Base-by-base conservation (phyloP, 1,140 invertebrate species). In the Panagrolaimus sp. region DNA sequence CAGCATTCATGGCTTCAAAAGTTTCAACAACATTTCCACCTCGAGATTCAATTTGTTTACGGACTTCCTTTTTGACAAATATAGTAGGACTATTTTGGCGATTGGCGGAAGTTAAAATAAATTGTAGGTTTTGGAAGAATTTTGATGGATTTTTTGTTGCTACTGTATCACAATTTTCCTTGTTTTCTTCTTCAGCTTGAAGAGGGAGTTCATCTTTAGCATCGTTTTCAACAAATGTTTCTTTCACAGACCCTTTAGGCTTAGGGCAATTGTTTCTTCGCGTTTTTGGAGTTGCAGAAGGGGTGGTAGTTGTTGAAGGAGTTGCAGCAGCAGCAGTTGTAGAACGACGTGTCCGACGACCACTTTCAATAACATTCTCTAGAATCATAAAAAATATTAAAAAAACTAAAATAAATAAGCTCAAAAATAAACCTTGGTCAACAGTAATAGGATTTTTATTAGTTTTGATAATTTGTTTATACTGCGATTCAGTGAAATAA, bases 1-100 rank as follows among this genome's bases (percentile, higher is more conserved):
- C 69, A 1, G 43, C 48, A 9, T 70, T 15, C 9, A 67, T 17
- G 9, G 65, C 65, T 48, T 77, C 63, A 70, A 55, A 14, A 17
- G 44, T 76, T 17, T 82, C 80, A 15, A 79, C 65, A 15, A 82
- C 74, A 58, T 55, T 43, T n/a, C 80, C 80, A 10, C 73, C 76
- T n/a, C 73, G 55, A 5, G 76, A 55, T 43, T 71, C 70, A 32
- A 82, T 82, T 38, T 66, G 68, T n/a, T 68, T 62, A 5, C 67
- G 66, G 14, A 75, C 65, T 14, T 78, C 73, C 15, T 77, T 79
- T 69, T 82, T 82, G 65, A 74, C 78, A 69, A 82, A 83, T 24
- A 73, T 65, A 44, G 71, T 15, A 7, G 66, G 17, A 5, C 7
- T 15, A 17, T 65, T 65, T 15, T 63, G 45, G 21, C 78, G 69